Percentiles rank a stretch among this genome's conserved stretches.
Conservation (phyloP, 2,113 vertebrate genomes). For the Aptenodytes patagonicus region DNA sequence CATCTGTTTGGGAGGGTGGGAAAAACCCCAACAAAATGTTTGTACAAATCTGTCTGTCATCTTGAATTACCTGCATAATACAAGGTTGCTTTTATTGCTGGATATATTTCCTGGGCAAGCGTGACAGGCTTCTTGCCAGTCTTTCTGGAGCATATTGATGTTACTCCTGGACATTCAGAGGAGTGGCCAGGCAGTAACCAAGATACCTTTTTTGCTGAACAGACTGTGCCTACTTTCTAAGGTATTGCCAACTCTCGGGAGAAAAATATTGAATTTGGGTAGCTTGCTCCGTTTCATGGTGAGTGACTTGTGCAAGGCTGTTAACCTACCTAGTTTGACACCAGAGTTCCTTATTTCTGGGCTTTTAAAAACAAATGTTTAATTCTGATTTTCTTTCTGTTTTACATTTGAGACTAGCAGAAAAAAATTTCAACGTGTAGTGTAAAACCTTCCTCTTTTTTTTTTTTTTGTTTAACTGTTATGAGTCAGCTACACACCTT, state of each 20-base stretch:
- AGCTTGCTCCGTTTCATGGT: no score
- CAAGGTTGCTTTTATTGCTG: neutral
- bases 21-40: neutral
- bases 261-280: neutral
- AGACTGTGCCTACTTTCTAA: neutral
- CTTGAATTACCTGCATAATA: neutral
- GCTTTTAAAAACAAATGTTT: neutral
- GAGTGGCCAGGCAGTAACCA: neutral
- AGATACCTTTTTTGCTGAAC: neutral
- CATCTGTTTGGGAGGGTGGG: neutral
- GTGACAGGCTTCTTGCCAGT: neutral
- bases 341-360: no score
- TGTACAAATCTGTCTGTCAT: neutral
- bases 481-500: conserved; percentile 6
- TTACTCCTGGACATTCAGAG: neutral
- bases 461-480: neutral
- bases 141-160: neutral
- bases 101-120: neutral
- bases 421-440: neutral
- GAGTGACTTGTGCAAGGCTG: no score
- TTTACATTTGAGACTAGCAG: neutral
- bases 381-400: neutral
- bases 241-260: neutral
- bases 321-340: no score
- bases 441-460: neutral